A percentile compares a stretch with the other conserved stretches of the same genome.
phyloP scores from a whole-genome alignment of 2,797 vertebrate species.

The Craterocephalus amniculus region DNA sequence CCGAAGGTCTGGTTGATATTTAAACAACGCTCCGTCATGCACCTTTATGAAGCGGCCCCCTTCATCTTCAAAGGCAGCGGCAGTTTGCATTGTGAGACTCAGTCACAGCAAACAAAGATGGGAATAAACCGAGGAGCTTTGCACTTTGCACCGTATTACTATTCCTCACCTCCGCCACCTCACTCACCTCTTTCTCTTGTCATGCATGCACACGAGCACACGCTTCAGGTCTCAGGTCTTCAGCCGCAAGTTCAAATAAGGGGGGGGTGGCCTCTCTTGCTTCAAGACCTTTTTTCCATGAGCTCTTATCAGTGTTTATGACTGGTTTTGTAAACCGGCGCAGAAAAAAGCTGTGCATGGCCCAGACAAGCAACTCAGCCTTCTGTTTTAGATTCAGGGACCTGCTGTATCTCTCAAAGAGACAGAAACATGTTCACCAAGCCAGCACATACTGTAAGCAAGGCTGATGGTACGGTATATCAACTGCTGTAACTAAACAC shows the following conservation, averaged over 20 bases:
- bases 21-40: constrained; percentile 74
- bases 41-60: constrained; percentile 83
- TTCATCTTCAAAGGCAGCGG: constrained; percentile 86
- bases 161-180: constrained; percentile 30
- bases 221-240: constrained; percentile 27
- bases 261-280: constrained; percentile 66
- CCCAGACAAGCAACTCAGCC: constrained; percentile 38
- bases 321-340: constrained; percentile 73
- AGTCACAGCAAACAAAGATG: constrained; percentile 79
- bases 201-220: constrained; percentile 9
- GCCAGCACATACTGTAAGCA: constrained; percentile 59
- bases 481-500: constrained; percentile 48
- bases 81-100: constrained; percentile 41
- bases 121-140: constrained; percentile 75
- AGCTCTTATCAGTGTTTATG: constrained; percentile 77
- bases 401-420: constrained; percentile 57
- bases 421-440: constrained; percentile 52
- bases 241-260: constrained; percentile 60
- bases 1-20: constrained; percentile 87
- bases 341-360: constrained; percentile 44
- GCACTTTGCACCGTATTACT: constrained; percentile 70
- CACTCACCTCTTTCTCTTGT: constrained; percentile 6
- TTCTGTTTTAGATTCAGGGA: constrained; percentile 59
- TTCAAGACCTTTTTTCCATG: constrained; percentile 54
- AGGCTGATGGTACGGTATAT: constrained; percentile 46